phyloP scores from a whole-genome alignment of 2,888 invertebrate species.

The Mermis nigrescens region DNA sequence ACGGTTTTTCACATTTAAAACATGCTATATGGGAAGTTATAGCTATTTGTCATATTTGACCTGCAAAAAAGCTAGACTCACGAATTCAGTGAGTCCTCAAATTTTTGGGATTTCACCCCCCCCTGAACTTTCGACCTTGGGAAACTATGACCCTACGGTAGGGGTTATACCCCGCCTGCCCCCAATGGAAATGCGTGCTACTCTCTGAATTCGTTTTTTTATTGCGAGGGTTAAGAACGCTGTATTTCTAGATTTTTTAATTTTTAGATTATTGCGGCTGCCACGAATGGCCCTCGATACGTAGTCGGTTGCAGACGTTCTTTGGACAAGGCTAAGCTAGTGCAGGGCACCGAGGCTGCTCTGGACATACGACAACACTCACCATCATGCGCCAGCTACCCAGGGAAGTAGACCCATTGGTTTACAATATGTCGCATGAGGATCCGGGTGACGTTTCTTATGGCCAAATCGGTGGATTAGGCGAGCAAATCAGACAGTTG shows the following conservation, averaged over 20 bases:
- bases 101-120: too few species aligned
- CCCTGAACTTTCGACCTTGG: too few species aligned
- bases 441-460: slow-evolving; percentile 93
- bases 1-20: too few species aligned
- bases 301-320: slow-evolving; percentile 95
- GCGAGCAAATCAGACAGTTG: slow-evolving; percentile 89
- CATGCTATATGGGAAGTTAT: too few species aligned
- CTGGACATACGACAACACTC: slow-evolving; percentile 95
- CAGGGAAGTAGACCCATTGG: slow-evolving; percentile 89
- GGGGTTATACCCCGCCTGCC: too few species aligned
- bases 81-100: too few species aligned
- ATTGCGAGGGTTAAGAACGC: too few species aligned
- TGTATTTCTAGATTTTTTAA: background rate
- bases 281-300: slow-evolving; percentile 95
- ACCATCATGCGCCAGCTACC: slow-evolving; percentile 94
- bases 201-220: too few species aligned
- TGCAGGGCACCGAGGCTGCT: slow-evolving; percentile 88
- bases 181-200: too few species aligned
- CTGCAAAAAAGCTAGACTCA: too few species aligned
- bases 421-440: slow-evolving; percentile 99
- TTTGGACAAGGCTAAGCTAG: slow-evolving; percentile 77
- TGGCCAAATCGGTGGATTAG: slow-evolving; percentile 81
- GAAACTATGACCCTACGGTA: too few species aligned
- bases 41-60: too few species aligned
- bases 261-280: slow-evolving; percentile 78